Conservation (phyloP, 2,113 vertebrate genomes). For the Neotragus pygmaeus region DNA sequence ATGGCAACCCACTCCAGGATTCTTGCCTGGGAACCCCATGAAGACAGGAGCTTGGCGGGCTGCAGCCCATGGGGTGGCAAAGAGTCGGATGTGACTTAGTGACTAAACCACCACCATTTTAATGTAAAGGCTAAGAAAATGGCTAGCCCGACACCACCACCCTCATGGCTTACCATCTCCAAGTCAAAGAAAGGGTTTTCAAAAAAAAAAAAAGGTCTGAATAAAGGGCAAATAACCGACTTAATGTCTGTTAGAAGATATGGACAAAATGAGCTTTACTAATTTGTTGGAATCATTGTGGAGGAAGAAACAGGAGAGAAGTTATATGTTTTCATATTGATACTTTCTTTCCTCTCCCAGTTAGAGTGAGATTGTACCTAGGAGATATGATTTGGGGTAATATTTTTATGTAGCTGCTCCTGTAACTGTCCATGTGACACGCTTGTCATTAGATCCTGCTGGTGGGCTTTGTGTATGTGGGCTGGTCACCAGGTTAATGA, state of each 20-base stretch:
- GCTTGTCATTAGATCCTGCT: accelerated
- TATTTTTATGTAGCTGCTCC: too few species aligned
- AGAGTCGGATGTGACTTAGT: not conserved
- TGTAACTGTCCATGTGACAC: accelerated
- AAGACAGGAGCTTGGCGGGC: not conserved
- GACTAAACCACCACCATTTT: not conserved
- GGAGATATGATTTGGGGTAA: too few species aligned
- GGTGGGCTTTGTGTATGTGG: accelerated
- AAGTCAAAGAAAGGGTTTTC: not conserved
- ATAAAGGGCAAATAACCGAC: not conserved
- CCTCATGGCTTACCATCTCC: not conserved
- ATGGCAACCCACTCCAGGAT: not conserved
- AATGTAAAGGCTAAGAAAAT: not conserved
- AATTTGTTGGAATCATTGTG: too few species aligned
- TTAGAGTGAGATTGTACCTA: not conserved
- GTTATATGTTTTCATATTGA: accelerated
- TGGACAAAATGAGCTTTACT: not conserved
- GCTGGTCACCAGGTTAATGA: not conserved
- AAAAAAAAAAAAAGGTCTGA: accelerated
- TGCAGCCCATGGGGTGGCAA: not conserved
- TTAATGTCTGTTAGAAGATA: not conserved
- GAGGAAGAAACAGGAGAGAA: not conserved
- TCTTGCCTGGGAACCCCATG: not conserved
- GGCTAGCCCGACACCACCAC: accelerated
- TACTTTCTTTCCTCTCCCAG: not conserved